These are phyloP conservation scores for Eucera pruinosa DNA, from an alignment of 2,888 invertebrate genomes.

Conservation along the genomic window DNA sequence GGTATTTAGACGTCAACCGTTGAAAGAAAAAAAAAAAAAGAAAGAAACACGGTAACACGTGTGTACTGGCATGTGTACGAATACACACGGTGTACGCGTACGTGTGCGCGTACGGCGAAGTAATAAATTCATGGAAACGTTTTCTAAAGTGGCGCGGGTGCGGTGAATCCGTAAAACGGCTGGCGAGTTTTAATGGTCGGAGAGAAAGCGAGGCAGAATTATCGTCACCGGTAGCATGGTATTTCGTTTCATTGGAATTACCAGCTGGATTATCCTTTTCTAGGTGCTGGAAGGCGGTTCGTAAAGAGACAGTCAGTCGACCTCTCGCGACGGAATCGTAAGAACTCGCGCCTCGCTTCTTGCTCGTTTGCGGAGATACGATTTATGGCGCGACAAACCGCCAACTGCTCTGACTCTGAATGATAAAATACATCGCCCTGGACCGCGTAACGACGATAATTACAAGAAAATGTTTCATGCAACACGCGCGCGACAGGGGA, in stretches of 20 bases:
- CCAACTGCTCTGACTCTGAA: slow-evolving; percentile 26
- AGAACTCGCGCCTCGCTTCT: slow-evolving; percentile 54
- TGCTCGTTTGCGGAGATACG: slow-evolving; percentile 55
- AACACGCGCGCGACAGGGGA: slow-evolving; percentile 33
- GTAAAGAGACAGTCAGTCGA: slow-evolving; percentile 36
- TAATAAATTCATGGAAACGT: slow-evolving; percentile 62
- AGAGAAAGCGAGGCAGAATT: slow-evolving; percentile 64
- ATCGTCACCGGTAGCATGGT: slow-evolving; percentile 42
- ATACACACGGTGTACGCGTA: background rate
- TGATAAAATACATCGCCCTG: slow-evolving; percentile 52
- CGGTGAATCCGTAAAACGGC: slow-evolving; percentile 51
- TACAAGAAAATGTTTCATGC: slow-evolving; percentile 54
- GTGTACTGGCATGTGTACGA: slow-evolving; percentile 18
- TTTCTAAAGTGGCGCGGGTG: slow-evolving; percentile 50
- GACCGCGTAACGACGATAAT: slow-evolving; percentile 51
- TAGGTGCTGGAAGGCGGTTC: slow-evolving; percentile 42
- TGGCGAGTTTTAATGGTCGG: slow-evolving; percentile 47
- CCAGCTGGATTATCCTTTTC: slow-evolving; percentile 56
- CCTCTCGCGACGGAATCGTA: slow-evolving; percentile 40
- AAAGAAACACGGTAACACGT: background rate
- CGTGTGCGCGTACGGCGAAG: slow-evolving; percentile 18
- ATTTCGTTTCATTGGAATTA: slow-evolving; percentile 58
- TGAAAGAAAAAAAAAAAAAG: background rate
- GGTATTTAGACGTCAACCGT: slow-evolving; percentile 39
- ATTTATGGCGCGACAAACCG: slow-evolving; percentile 58